Evolutionary conservation across 1,140 invertebrate genomes (phyloP).

Genomic region (Drosophila virilis): DNA sequence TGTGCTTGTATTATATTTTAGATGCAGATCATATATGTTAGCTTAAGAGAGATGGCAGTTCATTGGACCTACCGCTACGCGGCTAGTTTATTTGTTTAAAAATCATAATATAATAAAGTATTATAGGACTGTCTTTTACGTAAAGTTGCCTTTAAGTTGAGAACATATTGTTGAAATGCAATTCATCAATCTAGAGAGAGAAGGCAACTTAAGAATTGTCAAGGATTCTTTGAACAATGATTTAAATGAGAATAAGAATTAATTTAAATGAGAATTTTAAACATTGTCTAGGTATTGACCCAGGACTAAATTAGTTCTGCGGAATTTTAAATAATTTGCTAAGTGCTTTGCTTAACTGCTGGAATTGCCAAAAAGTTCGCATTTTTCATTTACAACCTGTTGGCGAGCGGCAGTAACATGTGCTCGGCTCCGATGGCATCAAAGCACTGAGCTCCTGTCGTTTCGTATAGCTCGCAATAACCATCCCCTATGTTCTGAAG

Average conservation of each 20-base stretch:
- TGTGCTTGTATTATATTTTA: too few species aligned
- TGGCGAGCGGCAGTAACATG: conserved; percentile 5
- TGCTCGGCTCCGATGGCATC: conserved; percentile 6
- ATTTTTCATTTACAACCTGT: conserved; percentile 11
- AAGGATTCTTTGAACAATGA: not conserved
- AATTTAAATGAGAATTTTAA: too few species aligned
- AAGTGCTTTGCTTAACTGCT: not conserved
- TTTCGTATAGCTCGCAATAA: too few species aligned
- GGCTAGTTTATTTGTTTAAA: too few species aligned
- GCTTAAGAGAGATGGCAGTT: too few species aligned
- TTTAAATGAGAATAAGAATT: too few species aligned
- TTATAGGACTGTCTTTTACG: too few species aligned
- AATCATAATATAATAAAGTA: too few species aligned
- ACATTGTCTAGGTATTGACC: not conserved
- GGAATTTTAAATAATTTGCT: not conserved
- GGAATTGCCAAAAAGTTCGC: conserved; percentile 1
- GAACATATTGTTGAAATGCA: too few species aligned
- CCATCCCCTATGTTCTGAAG: not conserved
- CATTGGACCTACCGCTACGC: too few species aligned
- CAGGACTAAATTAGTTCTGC: conserved; percentile 14
- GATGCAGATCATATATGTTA: too few species aligned
- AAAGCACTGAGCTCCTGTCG: conserved; percentile 10
- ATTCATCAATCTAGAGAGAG: not conserved
- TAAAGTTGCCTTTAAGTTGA: too few species aligned
- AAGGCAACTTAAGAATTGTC: not conserved